phyloP scores from a whole-genome alignment of 2,888 invertebrate species.

The Nowickia ferox region DNA sequence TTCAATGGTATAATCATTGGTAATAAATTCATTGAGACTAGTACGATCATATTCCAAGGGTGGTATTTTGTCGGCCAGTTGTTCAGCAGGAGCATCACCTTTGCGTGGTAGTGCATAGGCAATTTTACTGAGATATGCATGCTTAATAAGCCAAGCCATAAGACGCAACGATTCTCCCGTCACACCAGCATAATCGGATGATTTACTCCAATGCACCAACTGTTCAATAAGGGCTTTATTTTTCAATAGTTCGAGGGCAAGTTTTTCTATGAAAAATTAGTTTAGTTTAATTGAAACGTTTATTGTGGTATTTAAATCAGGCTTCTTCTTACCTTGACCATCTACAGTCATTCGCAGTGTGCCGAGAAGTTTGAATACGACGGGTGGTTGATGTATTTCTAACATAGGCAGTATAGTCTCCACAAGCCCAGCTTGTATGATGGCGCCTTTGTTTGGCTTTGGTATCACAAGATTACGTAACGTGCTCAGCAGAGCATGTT shows the following conservation, averaged over 20 bases:
- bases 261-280: slow-evolving; percentile 85
- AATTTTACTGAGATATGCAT: slow-evolving; percentile 84
- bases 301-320: not conserved
- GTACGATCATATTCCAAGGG: slow-evolving; percentile 80
- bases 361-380: slow-evolving; percentile 93
- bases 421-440: slow-evolving; percentile 89
- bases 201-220: slow-evolving; percentile 90
- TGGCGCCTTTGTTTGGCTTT: slow-evolving; percentile 88
- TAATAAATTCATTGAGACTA: slow-evolving; percentile 82
- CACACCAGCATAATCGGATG: slow-evolving; percentile 92
- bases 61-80: slow-evolving; percentile 78
- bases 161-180: slow-evolving; percentile 92
- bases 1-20: slow-evolving; percentile 88
- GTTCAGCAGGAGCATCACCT: slow-evolving; percentile 79
- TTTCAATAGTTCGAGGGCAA: slow-evolving; percentile 87
- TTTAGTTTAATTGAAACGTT: not conserved
- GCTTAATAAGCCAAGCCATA: slow-evolving; percentile 90
- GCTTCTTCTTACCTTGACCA: slow-evolving; percentile 85
- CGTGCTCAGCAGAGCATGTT: slow-evolving; percentile 86
- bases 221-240: slow-evolving; percentile 87
- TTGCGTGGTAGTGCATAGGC: slow-evolving; percentile 80
- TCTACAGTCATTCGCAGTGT: slow-evolving; percentile 94
- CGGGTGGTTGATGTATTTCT: slow-evolving; percentile 88
- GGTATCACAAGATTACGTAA: slow-evolving; percentile 91
- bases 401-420: slow-evolving; percentile 89